Conservation (phyloP, 2,888 invertebrate species). For the Xestia rhomboidea region DNA sequence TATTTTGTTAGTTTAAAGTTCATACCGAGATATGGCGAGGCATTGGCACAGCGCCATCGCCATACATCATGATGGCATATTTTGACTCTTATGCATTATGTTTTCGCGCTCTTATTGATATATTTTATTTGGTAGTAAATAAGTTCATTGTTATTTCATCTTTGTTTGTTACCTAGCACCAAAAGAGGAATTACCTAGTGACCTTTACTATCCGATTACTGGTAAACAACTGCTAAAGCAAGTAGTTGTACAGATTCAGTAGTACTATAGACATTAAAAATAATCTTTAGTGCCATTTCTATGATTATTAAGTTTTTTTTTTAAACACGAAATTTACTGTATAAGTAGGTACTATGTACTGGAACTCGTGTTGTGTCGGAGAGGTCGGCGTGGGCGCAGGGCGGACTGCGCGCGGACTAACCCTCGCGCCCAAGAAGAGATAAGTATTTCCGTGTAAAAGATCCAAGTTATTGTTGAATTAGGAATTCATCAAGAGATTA, state of each 20-base stretch:
- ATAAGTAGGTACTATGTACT: neutral
- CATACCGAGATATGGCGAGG: neutral
- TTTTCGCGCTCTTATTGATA: neutral
- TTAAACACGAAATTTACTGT: constrained; percentile 19
- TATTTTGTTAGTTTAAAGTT: neutral
- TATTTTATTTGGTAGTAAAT: neutral
- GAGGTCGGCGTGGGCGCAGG: constrained; percentile 3
- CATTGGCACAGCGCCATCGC: neutral
- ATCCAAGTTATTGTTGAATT: neutral
- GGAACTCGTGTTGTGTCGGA: constrained; percentile 13
- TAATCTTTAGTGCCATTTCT: constrained; percentile 11
- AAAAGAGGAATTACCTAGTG: constrained; percentile 9
- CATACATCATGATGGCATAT: neutral
- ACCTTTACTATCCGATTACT: constrained; percentile 2
- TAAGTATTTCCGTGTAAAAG: neutral
- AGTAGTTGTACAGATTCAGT: neutral
- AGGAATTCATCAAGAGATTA: neutral
- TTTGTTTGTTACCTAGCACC: constrained; percentile 5
- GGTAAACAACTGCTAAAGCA: constrained; percentile 20
- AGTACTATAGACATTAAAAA: constrained; percentile 8
- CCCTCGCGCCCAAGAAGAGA: neutral
- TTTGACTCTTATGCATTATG: neutral
- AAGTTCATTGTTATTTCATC: neutral
- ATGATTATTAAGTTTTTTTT: constrained; percentile 13
- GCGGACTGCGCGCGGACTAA: neutral